A percentile compares a stretch with the other conserved stretches of the same genome.
Evolutionary conservation across 2,888 invertebrate species (phyloP).

Genomic region (Abrostola tripartita): DNA sequence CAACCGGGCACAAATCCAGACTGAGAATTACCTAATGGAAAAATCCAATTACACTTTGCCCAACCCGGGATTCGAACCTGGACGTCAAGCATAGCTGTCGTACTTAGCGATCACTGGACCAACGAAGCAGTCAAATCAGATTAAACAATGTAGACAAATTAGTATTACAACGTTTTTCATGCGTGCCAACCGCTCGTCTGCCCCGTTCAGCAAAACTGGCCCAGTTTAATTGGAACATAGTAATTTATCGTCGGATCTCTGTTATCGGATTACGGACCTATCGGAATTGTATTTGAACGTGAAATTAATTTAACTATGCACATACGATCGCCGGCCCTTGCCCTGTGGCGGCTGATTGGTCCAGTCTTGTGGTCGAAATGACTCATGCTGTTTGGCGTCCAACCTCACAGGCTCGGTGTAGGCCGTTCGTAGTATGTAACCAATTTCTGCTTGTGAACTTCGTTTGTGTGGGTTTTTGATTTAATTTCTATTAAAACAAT

Average conservation of each 20-base stretch:
- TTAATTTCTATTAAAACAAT: too few relatives aligned
- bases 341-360: conserved; percentile 10
- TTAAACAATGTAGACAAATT: background rate
- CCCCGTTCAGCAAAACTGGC: conserved; percentile 51
- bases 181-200: conserved; percentile 27
- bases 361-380: conserved; percentile 12
- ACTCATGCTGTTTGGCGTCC: too few relatives aligned
- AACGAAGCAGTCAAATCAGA: too few relatives aligned
- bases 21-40: too few relatives aligned
- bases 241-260: conserved; percentile 76
- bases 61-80: too few relatives aligned
- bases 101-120: too few relatives aligned
- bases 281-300: conserved; percentile 75
- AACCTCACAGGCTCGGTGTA: background rate
- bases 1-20: too few relatives aligned
- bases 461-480: too few relatives aligned
- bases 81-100: too few relatives aligned
- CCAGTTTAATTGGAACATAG: conserved; percentile 74
- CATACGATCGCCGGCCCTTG: conserved; percentile 23
- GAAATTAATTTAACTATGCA: conserved; percentile 69
- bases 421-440: background rate
- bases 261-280: conserved; percentile 75
- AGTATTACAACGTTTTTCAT: background rate
- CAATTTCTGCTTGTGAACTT: background rate
- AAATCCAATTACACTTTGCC: too few relatives aligned